Percentiles rank a stretch among this genome's conserved stretches.
phyloP scores from a whole-genome alignment of 2,797 vertebrate genomes.

The Sphaeramia orbicularis region DNA sequence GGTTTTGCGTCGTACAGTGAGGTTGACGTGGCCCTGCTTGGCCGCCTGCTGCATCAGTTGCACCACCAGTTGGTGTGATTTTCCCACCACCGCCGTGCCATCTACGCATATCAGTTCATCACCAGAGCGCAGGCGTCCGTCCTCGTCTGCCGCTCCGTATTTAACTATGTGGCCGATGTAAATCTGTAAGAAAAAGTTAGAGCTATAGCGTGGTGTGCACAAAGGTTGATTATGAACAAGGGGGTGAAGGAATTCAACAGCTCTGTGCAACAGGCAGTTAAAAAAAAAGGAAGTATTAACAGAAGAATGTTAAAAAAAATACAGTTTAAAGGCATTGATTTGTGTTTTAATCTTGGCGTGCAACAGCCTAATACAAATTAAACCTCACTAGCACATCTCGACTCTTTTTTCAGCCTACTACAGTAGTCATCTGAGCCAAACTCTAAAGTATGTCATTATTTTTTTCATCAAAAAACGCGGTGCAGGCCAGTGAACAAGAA shows the following conservation, averaged over 20 bases:
- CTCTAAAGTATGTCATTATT: slow-evolving; percentile 48
- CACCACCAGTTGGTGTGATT: slow-evolving; percentile 98
- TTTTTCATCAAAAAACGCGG: slow-evolving; percentile 39
- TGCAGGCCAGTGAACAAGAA: slow-evolving; percentile 43
- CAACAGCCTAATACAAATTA: background rate
- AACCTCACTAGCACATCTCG: slow-evolving; percentile 18
- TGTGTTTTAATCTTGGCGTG: background rate
- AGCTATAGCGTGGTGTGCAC: background rate
- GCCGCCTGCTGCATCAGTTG: slow-evolving; percentile 99
- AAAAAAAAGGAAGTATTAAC: background rate
- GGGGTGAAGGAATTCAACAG: background rate
- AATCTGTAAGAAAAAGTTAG: slow-evolving; percentile 84
- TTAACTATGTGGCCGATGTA: slow-evolving; percentile 99
- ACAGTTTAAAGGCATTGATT: no score
- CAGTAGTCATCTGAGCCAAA: slow-evolving; percentile 10
- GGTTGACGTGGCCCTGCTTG: slow-evolving; percentile 98
- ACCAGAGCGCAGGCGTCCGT: slow-evolving; percentile 95
- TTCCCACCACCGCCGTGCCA: slow-evolving; percentile 96
- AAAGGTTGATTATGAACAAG: background rate
- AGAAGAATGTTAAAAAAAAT: no score
- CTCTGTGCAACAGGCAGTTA: background rate
- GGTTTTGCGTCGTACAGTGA: slow-evolving; percentile 96
- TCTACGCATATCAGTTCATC: slow-evolving; percentile 98
- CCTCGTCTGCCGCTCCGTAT: slow-evolving; percentile 95
- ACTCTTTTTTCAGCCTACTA: slow-evolving; percentile 4